phyloP scores from a whole-genome alignment of 2,797 vertebrate genomes.

The Rhynchonycteris naso region DNA sequence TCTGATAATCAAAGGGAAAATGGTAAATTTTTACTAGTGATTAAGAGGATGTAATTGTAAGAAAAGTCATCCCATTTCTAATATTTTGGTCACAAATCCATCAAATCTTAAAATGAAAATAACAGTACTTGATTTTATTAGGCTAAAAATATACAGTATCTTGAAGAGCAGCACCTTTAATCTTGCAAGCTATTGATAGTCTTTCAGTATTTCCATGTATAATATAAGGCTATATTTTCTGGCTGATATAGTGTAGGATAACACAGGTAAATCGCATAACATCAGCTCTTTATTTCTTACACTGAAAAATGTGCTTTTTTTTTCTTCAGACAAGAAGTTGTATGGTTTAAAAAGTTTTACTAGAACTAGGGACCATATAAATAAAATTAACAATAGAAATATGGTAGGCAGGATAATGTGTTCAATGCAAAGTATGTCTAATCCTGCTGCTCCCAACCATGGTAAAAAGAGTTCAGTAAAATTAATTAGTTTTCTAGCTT shows the following conservation, averaged over 20 bases:
- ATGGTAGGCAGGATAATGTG: background rate
- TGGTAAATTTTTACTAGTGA: background rate
- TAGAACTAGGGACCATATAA: background rate
- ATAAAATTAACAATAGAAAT: background rate
- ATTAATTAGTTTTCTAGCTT: background rate
- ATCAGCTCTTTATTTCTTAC: background rate
- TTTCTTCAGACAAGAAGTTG: background rate
- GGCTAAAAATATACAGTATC: background rate
- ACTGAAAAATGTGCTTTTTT: background rate
- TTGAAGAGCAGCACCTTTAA: background rate
- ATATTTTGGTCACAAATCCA: background rate
- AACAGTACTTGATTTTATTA: background rate
- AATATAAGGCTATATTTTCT: background rate
- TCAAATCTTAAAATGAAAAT: background rate
- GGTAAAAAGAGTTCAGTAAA: background rate
- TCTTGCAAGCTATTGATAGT: background rate
- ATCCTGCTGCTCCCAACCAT: background rate
- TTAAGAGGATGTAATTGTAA: background rate
- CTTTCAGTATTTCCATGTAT: constrained; percentile 13
- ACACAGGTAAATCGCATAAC: background rate
- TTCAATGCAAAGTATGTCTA: background rate
- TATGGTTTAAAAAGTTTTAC: background rate
- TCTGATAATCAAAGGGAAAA: background rate
- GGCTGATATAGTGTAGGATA: background rate
- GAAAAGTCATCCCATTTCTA: background rate